These are phyloP conservation scores for Diprion similis DNA, from an alignment of 1,140 invertebrate genomes.

Conservation along the genomic window DNA sequence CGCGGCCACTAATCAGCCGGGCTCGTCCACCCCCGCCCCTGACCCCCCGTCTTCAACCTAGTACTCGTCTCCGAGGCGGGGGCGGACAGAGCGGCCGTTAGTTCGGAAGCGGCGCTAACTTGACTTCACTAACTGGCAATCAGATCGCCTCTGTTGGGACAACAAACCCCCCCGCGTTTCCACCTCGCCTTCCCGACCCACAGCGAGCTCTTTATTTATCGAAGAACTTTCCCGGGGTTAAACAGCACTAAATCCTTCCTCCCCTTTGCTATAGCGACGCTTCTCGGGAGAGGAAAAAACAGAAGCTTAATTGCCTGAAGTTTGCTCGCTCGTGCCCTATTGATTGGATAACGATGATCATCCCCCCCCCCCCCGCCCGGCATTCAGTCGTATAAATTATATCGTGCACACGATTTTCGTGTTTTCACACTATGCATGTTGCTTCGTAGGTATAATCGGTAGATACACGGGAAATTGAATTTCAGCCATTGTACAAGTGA, in stretches of 20 bases:
- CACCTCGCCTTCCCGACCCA: constrained; percentile 16
- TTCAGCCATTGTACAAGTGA: too few species aligned
- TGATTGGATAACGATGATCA: constrained; percentile 53
- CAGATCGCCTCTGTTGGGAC: constrained; percentile 58
- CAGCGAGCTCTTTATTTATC: constrained; percentile 48
- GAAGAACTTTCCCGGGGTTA: constrained; percentile 55
- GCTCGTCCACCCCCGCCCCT: constrained; percentile 16
- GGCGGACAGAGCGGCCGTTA: constrained; percentile 23
- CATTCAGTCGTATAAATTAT: neutral
- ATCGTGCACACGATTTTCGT: too few species aligned
- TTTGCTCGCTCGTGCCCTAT: constrained; percentile 32
- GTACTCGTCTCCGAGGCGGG: constrained; percentile 13
- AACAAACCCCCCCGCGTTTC: constrained; percentile 40
- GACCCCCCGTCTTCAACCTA: constrained; percentile 19
- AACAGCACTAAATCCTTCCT: constrained; percentile 54
- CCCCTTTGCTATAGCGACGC: neutral
- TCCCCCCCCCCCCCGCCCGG: constrained; percentile 13
- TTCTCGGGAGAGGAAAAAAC: too few species aligned
- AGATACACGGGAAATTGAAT: too few species aligned
- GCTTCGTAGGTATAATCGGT: too few species aligned
- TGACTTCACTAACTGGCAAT: constrained; percentile 51
- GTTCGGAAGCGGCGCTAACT: constrained; percentile 50
- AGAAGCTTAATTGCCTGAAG: too few species aligned
- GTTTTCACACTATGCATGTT: too few species aligned
- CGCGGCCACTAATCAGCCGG: neutral